Evolutionary conservation across 2,888 invertebrate species (phyloP).

Genomic region (Leuctra nigra): DNA sequence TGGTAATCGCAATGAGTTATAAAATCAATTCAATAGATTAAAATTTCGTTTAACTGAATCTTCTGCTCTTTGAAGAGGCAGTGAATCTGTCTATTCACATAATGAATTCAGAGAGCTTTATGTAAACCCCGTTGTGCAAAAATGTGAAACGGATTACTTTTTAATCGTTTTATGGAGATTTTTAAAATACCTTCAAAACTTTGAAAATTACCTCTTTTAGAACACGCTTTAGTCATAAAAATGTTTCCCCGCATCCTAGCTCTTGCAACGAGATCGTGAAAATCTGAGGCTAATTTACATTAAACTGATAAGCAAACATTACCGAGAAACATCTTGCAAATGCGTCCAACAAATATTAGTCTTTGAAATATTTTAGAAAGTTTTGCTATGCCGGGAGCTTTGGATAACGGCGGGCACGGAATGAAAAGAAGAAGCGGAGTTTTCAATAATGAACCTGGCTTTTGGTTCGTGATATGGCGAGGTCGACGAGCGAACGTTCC

Average conservation of each 20-base stretch:
- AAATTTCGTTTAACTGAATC: too few relatives aligned
- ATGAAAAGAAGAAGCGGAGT: constrained; percentile 2
- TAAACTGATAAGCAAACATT: neutral
- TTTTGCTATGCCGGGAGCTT: too few relatives aligned
- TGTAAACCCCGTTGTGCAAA: too few relatives aligned
- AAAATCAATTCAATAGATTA: too few relatives aligned
- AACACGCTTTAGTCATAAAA: constrained; percentile 1
- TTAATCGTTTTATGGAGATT: constrained; percentile 12
- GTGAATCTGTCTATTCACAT: too few relatives aligned
- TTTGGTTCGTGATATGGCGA: neutral
- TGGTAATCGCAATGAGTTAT: too few relatives aligned
- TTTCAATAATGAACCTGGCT: constrained; percentile 3
- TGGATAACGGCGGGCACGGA: neutral
- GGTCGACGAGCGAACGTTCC: neutral
- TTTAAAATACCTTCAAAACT: neutral
- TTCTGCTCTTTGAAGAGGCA: too few relatives aligned
- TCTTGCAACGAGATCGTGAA: neutral
- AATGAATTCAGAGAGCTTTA: too few relatives aligned
- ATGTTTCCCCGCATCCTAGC: neutral
- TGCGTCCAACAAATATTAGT: neutral
- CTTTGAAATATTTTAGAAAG: neutral
- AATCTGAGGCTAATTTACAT: constrained; percentile 4
- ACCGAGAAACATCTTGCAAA: neutral
- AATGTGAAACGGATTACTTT: constrained; percentile 5
- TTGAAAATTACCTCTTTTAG: neutral